Evolutionary conservation across 2,113 vertebrate species (phyloP), one percentile per base, ranked within the genome.

Genomic region (Mesembrinibis cayennensis): DNA sequence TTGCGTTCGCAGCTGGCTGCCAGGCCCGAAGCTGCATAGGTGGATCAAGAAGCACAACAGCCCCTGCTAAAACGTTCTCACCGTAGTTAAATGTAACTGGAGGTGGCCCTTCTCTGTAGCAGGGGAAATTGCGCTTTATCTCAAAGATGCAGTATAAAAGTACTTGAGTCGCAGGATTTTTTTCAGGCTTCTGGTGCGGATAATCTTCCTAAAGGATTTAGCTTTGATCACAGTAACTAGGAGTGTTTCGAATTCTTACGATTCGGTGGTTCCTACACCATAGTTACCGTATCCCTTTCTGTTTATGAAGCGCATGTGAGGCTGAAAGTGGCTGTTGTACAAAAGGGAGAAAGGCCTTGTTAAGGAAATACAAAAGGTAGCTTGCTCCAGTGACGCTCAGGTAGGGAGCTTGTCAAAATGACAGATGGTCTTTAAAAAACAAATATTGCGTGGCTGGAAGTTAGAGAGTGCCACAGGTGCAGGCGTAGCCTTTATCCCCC

Each of bases 191-290:
- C 97, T 92, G 95, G 90, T 97, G 96, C 71, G 62, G 95, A 94
- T 98, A 98, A 99, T 99, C 98, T 98, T 98, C 97, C 98, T 98
- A 97, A 96, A 97, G 97, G 98, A 98, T 98, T 99, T 98, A 97
- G 95, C 97, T 98, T 96, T 97, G 96, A 97, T 98, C 96, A 73
- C 74, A 65, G 49, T 95, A 94, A 95, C 94, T 82, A 97, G 83
- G 82, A 97, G 89, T 92, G 86, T 92, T 97, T 96, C 11, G 65
- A 94, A 97, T 97, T 97, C 82, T 97, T 94, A 73, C 50, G 93
- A 84, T 92, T 97, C 96, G 77, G 88, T 95, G 93, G 80, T 91
- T 92, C 94, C 85, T 82, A 87, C 93, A 73, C 76, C 72, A 34
- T 50, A 97, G 95, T 97, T 96, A 91, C 84, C 13, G 4, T n/a